Percentiles rank a stretch among this genome's conserved stretches.
Evolutionary conservation across 1,140 invertebrate species (phyloP).

Genomic region (Potamilus streckersoni): DNA sequence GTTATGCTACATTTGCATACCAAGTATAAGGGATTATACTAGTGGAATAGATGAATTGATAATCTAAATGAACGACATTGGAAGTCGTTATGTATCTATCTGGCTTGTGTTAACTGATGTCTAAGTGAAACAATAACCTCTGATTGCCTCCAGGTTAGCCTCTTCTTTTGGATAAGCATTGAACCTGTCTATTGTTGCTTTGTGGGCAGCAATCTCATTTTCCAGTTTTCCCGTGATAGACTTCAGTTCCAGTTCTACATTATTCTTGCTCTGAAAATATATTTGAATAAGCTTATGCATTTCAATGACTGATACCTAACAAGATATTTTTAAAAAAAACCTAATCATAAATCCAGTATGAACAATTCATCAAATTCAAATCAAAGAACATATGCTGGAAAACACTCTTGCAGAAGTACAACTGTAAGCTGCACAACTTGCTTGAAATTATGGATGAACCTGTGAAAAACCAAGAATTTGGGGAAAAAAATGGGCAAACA

Average conservation of each 20-base stretch:
- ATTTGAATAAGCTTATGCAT: background rate
- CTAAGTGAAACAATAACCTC: conserved; percentile 73
- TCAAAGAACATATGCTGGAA: background rate
- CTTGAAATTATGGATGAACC: too few relatives aligned
- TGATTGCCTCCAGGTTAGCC: conserved; percentile 89
- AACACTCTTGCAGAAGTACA: too few relatives aligned
- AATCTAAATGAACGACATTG: background rate
- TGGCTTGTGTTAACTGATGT: background rate
- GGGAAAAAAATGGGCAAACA: too few relatives aligned
- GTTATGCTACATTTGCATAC: too few relatives aligned
- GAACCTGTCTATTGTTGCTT: conserved; percentile 73
- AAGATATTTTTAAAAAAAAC: background rate
- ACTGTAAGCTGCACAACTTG: too few relatives aligned
- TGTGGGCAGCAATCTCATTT: conserved; percentile 88
- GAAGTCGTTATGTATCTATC: background rate
- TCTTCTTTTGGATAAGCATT: conserved; percentile 82
- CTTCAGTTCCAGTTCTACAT: conserved; percentile 87
- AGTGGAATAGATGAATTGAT: background rate
- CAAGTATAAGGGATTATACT: too few relatives aligned
- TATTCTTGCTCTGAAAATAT: conserved; percentile 75
- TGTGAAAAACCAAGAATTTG: too few relatives aligned
- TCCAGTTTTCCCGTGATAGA: conserved; percentile 87
- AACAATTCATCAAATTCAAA: background rate
- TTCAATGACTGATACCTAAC: background rate
- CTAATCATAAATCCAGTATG: background rate